These are phyloP conservation scores for Neolamprologus tretocephalus DNA, from an alignment of 2,113 vertebrate species.

Conservation along the genomic window DNA sequence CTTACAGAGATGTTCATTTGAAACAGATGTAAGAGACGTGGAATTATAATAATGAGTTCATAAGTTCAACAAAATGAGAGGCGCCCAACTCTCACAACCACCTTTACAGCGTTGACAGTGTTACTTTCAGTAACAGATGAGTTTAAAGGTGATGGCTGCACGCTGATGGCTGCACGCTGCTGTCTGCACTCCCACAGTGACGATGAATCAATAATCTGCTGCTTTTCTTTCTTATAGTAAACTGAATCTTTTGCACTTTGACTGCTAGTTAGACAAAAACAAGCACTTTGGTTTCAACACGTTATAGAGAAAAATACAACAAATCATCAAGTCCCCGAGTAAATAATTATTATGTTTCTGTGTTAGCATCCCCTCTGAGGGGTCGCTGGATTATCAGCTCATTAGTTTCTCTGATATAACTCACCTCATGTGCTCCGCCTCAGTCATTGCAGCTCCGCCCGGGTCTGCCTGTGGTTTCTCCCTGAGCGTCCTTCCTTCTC, in stretches of 20 bases:
- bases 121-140: neutral
- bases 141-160: neutral
- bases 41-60: neutral
- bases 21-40: neutral
- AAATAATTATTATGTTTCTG: neutral
- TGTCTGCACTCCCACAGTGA: neutral
- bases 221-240: neutral
- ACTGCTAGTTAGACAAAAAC: neutral
- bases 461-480: neutral
- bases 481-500: neutral
- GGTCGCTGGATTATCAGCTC: neutral
- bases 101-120: neutral
- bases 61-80: neutral
- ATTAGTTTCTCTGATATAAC: neutral
- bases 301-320: neutral
- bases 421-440: constrained; percentile 21
- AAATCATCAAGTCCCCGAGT: neutral
- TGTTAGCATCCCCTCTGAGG: neutral
- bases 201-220: neutral
- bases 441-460: neutral
- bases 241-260: neutral
- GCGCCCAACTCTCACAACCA: neutral
- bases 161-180: neutral
- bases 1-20: neutral
- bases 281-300: neutral